A percentile compares a stretch with the other conserved stretches of the same genome.
These are phyloP conservation scores for Ectemnius lituratus DNA, from an alignment of 2,888 invertebrate species.

Conservation along the genomic window DNA sequence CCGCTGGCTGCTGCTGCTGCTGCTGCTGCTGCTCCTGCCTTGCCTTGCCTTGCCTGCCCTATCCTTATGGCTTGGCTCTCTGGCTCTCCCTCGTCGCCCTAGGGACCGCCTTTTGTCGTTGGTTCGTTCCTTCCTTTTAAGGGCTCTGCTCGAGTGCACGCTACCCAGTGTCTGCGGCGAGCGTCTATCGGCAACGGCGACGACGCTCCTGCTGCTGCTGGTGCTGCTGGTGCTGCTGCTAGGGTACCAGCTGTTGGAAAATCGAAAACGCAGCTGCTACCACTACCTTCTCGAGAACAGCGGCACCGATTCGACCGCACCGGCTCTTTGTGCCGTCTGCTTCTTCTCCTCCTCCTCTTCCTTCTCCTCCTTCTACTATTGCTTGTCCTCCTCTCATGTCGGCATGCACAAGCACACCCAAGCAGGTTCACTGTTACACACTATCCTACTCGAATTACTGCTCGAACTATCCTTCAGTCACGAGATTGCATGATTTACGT, in stretches of 20 bases:
- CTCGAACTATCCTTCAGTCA: neutral
- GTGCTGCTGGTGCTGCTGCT: neutral
- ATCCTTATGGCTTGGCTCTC: conserved; percentile 10
- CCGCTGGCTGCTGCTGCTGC: too few species aligned
- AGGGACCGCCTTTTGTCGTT: conserved; percentile 56
- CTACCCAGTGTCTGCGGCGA: conserved; percentile 38
- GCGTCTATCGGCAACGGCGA: conserved; percentile 23
- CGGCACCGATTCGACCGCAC: conserved; percentile 40
- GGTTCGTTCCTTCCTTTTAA: conserved; percentile 41
- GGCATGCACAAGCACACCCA: neutral
- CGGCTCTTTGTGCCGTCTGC: conserved; percentile 21
- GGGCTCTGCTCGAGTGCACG: conserved; percentile 54
- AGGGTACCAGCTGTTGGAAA: conserved; percentile 57
- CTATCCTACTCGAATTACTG: neutral
- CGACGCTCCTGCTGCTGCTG: conserved; percentile 13
- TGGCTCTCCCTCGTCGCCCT: conserved; percentile 26
- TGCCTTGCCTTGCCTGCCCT: too few species aligned
- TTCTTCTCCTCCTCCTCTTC: conserved; percentile 12
- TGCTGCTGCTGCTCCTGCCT: too few species aligned
- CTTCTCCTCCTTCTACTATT: neutral
- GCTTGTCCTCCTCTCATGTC: neutral
- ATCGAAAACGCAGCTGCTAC: conserved; percentile 59
- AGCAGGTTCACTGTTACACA: neutral
- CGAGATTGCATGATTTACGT: neutral
- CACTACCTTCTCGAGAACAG: conserved; percentile 26